These are phyloP conservation scores for Bos javanicus DNA, from an alignment of 2,113 vertebrate species.

Conservation along the genomic window DNA sequence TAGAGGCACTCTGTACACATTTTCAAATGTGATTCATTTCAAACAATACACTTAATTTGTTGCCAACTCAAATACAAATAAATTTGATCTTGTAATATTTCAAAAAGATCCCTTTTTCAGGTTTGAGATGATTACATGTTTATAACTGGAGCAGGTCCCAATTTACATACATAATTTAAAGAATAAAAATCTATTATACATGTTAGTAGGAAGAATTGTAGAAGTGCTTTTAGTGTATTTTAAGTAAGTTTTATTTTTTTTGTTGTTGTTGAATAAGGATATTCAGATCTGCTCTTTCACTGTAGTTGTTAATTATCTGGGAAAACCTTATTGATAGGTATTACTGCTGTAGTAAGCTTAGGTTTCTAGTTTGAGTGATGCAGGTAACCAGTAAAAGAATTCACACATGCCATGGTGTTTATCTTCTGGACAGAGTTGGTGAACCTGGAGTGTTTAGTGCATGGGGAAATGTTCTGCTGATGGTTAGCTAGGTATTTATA, in stretches of 20 bases:
- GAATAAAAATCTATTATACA: conserved; percentile 19
- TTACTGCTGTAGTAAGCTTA: not conserved
- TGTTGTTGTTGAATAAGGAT: not conserved
- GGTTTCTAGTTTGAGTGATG: not conserved
- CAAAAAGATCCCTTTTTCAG: conserved; percentile 32
- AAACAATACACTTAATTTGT: conserved; percentile 53
- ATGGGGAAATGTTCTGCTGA: not conserved
- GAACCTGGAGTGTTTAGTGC: rapidly evolving
- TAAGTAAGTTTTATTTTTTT: not conserved
- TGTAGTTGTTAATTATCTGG: not conserved
- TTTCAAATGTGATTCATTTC: conserved; percentile 38
- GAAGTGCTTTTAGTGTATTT: not conserved
- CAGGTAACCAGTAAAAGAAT: not conserved
- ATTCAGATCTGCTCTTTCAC: not conserved
- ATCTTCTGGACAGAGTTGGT: not conserved
- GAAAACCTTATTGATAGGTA: not conserved
- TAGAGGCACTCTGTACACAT: not conserved
- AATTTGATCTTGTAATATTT: conserved; percentile 40
- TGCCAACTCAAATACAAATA: conserved; percentile 42
- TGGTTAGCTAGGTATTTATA: not conserved
- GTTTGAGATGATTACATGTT: not conserved
- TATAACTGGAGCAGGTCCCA: not conserved
- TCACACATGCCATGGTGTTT: not conserved
- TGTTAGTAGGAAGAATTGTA: not conserved
- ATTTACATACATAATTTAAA: conserved; percentile 50